Percentiles rank a stretch among this genome's conserved stretches.
These are phyloP conservation scores for Calameuta filiformis DNA, from an alignment of 2,888 invertebrate species.

Conservation along the genomic window DNA sequence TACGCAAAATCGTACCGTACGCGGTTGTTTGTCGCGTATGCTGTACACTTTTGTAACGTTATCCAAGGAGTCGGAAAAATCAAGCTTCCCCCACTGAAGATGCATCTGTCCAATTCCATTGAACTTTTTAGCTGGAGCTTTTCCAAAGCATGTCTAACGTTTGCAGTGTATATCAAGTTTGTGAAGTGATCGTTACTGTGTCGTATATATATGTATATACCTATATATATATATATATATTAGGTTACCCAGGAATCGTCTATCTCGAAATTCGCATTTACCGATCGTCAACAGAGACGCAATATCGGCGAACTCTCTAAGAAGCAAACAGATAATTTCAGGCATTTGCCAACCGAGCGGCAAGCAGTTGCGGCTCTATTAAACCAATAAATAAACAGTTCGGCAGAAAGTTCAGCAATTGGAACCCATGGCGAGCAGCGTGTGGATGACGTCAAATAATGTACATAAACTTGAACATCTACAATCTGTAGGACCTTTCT, in stretches of 20 bases:
- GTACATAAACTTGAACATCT: neutral
- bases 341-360: neutral
- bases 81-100: neutral
- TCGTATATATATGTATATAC: neutral
- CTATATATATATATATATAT: no score
- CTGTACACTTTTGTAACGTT: neutral
- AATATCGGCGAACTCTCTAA: neutral
- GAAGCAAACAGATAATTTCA: conserved; percentile 1
- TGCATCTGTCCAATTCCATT: neutral
- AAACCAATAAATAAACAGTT: conserved; percentile 41
- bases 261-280: neutral
- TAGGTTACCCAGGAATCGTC: neutral
- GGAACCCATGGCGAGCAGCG: conserved; percentile 1
- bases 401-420: neutral
- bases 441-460: conserved; percentile 30
- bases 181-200: neutral
- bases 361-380: conserved; percentile 26
- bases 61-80: neutral
- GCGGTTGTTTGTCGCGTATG: neutral
- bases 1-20: neutral
- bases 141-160: neutral
- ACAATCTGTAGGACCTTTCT: neutral
- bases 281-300: neutral
- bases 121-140: neutral
- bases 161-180: neutral